Evolutionary conservation across 1,140 invertebrate species (phyloP), one percentile per base, ranked within the genome.

Genomic region (Lepidurus apus): DNA sequence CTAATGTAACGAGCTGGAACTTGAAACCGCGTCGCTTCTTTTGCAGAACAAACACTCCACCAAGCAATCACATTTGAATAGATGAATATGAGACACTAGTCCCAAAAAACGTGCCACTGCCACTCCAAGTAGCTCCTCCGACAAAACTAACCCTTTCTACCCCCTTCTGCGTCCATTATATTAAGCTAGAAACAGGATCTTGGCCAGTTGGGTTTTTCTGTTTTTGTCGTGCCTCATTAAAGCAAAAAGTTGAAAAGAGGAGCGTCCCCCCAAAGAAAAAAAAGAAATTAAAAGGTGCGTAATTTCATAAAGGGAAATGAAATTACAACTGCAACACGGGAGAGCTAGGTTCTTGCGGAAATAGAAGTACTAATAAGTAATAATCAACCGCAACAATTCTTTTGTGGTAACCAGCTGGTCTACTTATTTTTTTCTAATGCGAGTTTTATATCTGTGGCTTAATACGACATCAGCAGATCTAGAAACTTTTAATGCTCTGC

Each of bases 61-160:
- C 34, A 34, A 34, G 34, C 53, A 65, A 17, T 65, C 53, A 65
- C 53, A 65, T 65, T 65, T 65, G 53, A 65, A 65, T 65, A 65
- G 53, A 65, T 65, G 21, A 21, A 21, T 65, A 65, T n/a, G 53
- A 65, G 21, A 13, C 53, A 65, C 17, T n/a, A 21, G 53, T 13
- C 21, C 53, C 53, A 21, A 65, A 65, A 65, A 65, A 13, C 17
- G 17, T 65, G 53, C 53, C 53, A 65, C 53, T 65, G 53, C 53
- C 53, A n/a, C 21, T 65, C 53, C 53, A 65, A 65, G 53, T 65
- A 21, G 53, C 53, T 65, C 53, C 53, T 65, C 53, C 53, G 53
- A 65, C 53, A 65, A 65, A 65, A 65, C 53, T 65, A 65, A 65
- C 53, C 53, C 53, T 65, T 65, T 65, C 53, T 65, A 65, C 53